These are phyloP conservation scores for Bombus polaris DNA, from an alignment of 1,140 invertebrate species.

Conservation along the genomic window DNA sequence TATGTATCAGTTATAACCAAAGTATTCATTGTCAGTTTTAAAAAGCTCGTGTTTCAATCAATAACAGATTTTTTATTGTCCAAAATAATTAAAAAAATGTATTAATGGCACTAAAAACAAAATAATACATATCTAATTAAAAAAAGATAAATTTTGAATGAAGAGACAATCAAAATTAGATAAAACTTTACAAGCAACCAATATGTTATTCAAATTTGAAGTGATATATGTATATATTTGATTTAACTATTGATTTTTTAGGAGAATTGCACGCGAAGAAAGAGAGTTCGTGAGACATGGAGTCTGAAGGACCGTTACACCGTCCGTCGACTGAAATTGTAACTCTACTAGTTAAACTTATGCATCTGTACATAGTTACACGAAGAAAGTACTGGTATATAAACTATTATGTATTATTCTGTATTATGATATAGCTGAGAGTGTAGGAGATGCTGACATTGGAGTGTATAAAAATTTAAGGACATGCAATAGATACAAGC, in stretches of 20 bases:
- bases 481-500: constrained; percentile 71
- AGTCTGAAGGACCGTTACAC: constrained; percentile 55
- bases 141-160: neutral
- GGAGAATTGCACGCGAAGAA: constrained; percentile 65
- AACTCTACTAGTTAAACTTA: constrained; percentile 58
- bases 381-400: constrained; percentile 70
- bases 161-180: neutral
- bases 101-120: neutral
- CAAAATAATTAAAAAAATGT: neutral
- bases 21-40: neutral
- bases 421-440: constrained; percentile 66
- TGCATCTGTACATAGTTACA: constrained; percentile 67
- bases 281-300: constrained; percentile 66
- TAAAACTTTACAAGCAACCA: neutral
- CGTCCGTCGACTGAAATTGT: constrained; percentile 68
- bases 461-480: constrained; percentile 46
- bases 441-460: constrained; percentile 9
- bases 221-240: neutral
- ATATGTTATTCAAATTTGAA: neutral
- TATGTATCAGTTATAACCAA: neutral
- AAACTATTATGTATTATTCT: constrained; percentile 74
- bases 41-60: neutral
- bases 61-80: neutral
- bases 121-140: neutral
- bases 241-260: constrained; percentile 46